Evolutionary conservation across 2,113 vertebrate genomes (phyloP).

Genomic region (Butorides virescens): DNA sequence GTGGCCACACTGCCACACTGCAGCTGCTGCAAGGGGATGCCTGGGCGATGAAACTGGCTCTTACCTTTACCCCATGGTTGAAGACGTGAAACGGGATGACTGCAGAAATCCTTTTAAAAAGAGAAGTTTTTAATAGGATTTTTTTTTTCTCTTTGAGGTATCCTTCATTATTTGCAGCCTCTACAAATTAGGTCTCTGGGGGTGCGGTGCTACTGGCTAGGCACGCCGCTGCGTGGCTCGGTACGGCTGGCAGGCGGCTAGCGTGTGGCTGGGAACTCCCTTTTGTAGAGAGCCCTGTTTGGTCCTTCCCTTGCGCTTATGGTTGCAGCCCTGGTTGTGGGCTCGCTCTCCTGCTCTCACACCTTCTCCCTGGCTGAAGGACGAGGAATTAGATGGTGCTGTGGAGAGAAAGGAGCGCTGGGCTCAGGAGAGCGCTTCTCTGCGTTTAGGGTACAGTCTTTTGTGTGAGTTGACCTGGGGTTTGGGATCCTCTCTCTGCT

Average conservation of each 20-base stretch:
- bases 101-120: not conserved
- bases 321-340: not conserved
- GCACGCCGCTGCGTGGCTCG: fast-evolving
- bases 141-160: not conserved
- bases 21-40: not conserved
- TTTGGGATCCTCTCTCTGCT: not conserved
- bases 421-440: not conserved
- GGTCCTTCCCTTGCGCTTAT: not conserved
- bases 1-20: not conserved
- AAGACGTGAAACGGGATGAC: not conserved
- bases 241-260: not conserved
- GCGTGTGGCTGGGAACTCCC: not conserved
- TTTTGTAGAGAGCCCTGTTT: not conserved
- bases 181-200: not conserved
- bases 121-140: not conserved
- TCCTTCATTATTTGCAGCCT: not conserved
- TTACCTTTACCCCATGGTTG: not conserved
- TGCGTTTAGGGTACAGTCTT: not conserved
- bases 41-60: not conserved
- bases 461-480: not conserved
- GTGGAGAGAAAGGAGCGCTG: not conserved
- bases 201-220: not conserved
- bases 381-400: not conserved
- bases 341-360: not conserved
- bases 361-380: not conserved